These are phyloP conservation scores for Daboia siamensis DNA, from an alignment of 2,113 vertebrate genomes.

Conservation along the genomic window DNA sequence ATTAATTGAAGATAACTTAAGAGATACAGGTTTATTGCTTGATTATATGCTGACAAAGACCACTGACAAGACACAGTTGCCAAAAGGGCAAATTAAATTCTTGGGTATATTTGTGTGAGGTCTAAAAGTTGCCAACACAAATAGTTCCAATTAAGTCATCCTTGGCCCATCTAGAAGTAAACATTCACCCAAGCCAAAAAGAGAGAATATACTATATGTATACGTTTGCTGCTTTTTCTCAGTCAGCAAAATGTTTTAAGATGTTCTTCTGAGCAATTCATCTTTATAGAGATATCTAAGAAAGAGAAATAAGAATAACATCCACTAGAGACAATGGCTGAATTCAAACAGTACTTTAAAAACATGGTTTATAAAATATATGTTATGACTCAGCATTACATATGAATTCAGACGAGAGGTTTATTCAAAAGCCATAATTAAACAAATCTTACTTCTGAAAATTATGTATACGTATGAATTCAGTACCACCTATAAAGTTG, in stretches of 20 bases:
- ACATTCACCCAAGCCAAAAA: not conserved
- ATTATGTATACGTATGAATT: not conserved
- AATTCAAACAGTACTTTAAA: not conserved
- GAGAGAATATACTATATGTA: not conserved
- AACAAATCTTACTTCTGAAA: not conserved
- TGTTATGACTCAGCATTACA: not conserved
- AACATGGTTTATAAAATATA: not conserved
- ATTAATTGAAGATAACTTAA: slow-evolving; percentile 12
- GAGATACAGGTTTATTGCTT: not conserved
- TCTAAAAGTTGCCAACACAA: slow-evolving; percentile 9
- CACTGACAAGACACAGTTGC: not conserved
- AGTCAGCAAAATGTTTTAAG: not conserved
- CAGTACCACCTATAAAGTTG: not conserved
- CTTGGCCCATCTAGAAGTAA: not conserved
- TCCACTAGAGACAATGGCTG: not conserved
- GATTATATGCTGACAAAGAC: slow-evolving; percentile 14
- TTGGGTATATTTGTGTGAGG: slow-evolving; percentile 6
- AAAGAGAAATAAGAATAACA: not conserved
- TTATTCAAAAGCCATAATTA: not conserved
- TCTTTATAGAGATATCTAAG: not conserved
- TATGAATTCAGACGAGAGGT: not conserved
- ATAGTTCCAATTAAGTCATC: not conserved
- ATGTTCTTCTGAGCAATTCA: not conserved
- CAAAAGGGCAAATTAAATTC: not conserved
- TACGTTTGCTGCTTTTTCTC: not conserved